Percentiles rank a stretch among this genome's conserved stretches.
Evolutionary conservation across 2,888 invertebrate species (phyloP).

Genomic region (Petrolisthes manimaculis): DNA sequence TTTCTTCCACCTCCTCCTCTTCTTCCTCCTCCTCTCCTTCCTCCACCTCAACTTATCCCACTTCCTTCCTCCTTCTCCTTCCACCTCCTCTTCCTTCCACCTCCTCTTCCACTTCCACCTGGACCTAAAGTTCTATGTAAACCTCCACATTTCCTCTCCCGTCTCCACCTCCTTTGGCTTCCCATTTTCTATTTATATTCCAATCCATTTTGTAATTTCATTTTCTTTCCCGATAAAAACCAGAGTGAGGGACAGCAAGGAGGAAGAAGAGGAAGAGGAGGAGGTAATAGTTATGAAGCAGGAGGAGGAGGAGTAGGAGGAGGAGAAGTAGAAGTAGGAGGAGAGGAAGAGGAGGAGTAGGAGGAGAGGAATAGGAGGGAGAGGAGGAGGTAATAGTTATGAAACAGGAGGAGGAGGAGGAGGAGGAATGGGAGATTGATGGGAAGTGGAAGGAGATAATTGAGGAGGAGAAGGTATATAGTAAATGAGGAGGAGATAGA

Average conservation of each 20-base stretch:
- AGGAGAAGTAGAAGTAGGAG: background rate
- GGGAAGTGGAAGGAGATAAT: no score
- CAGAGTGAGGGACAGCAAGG: slow-evolving; percentile 21
- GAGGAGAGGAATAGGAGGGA: background rate
- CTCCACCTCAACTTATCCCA: background rate
- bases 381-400: background rate
- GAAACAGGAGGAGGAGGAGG: background rate
- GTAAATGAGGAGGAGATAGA: no score
- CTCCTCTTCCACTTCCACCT: background rate
- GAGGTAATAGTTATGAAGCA: background rate
- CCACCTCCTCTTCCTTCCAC: background rate
- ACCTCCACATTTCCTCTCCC: background rate
- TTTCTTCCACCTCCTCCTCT: background rate
- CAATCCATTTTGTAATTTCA: slow-evolving; percentile 47
- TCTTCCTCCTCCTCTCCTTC: background rate
- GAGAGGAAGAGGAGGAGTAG: background rate
- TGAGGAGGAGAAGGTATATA: no score
- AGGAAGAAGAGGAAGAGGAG: slow-evolving; percentile 2
- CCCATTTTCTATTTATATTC: slow-evolving; percentile 41
- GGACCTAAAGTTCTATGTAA: background rate
- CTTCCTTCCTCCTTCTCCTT: background rate
- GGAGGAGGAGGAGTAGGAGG: slow-evolving; percentile 4
- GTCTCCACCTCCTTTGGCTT: slow-evolving; percentile 18
- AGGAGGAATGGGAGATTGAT: background rate
- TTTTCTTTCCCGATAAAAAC: slow-evolving; percentile 38